phyloP scores from a whole-genome alignment of 1,140 invertebrate species.

The Mizuhopecten yessoensis region DNA sequence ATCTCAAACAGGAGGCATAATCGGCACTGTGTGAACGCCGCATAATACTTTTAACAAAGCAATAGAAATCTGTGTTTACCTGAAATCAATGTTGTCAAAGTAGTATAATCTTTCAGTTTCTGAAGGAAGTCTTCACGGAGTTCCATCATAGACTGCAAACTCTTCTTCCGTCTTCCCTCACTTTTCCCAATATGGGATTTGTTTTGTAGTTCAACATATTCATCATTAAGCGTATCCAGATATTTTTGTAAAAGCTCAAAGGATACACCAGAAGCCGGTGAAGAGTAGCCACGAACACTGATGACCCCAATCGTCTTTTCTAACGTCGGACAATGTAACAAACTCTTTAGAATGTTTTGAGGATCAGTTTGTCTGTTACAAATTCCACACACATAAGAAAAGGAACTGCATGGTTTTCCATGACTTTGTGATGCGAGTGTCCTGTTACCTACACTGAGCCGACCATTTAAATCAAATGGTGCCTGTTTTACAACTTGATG shows the following conservation, averaged over 20 bases:
- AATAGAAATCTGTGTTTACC: background rate
- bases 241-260: conserved; percentile 5
- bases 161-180: background rate
- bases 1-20: too few relatives aligned
- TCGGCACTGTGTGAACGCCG: too few relatives aligned
- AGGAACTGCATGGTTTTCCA: background rate
- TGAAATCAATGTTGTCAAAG: conserved; percentile 35
- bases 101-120: conserved; percentile 45
- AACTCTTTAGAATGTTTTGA: background rate
- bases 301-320: background rate
- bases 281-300: background rate
- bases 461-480: background rate
- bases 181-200: conserved; percentile 19
- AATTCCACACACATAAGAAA: background rate
- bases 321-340: background rate
- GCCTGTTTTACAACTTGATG: background rate
- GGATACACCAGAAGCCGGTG: background rate
- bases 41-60: too few relatives aligned
- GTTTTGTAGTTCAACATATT: background rate
- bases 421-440: background rate
- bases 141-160: conserved; percentile 8
- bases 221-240: background rate
- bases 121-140: background rate
- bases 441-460: background rate
- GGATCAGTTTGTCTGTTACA: too few relatives aligned